Percentiles rank a stretch among this genome's conserved stretches.
Evolutionary conservation across 2,113 vertebrate genomes (phyloP).

Genomic region (Nesogale talazaci): DNA sequence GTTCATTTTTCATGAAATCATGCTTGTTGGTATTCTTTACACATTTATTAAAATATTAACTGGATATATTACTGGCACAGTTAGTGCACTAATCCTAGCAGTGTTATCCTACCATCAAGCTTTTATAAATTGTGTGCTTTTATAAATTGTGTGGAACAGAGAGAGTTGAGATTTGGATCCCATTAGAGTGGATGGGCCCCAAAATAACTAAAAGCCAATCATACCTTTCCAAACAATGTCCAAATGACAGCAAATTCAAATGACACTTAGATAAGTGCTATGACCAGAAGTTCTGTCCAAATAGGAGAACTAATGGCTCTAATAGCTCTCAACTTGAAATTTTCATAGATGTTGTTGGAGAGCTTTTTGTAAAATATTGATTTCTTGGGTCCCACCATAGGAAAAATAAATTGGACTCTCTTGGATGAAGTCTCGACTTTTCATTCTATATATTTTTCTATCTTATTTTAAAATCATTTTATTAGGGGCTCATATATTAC

Average conservation of each 20-base stretch:
- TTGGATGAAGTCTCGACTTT: neutral
- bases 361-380: neutral
- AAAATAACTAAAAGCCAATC: neutral
- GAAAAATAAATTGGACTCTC: neutral
- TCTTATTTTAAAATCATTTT: too few relatives aligned
- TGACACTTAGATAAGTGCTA: neutral
- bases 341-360: neutral
- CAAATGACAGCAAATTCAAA: neutral
- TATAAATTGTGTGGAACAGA: neutral
- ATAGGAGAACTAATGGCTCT: neutral
- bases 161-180: accelerated
- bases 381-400: neutral
- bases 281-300: neutral
- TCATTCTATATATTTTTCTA: too few relatives aligned
- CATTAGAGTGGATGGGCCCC: neutral
- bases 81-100: neutral
- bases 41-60: conserved; percentile 31
- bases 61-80: neutral
- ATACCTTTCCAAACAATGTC: neutral
- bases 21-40: neutral
- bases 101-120: neutral
- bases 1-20: neutral
- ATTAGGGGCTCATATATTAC: too few relatives aligned
- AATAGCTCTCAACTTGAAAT: neutral
- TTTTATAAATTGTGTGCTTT: neutral